Conservation (phyloP, 2,797 vertebrate genomes). For the Simalia tracyae region DNA sequence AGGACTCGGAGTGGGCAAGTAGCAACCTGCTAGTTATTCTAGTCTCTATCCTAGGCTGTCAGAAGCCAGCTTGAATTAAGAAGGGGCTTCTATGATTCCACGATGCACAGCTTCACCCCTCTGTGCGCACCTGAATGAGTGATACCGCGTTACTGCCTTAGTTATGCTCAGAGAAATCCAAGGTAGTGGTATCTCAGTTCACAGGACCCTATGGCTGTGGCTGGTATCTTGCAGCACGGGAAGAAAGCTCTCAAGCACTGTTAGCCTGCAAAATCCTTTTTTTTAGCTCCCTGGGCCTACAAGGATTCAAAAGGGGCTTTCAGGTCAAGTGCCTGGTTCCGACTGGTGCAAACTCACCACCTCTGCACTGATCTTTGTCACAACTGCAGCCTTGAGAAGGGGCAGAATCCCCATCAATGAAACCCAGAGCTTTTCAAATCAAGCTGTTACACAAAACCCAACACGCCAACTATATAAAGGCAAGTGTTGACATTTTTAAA, state of each 20-base stretch:
- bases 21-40: neutral
- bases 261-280: neutral
- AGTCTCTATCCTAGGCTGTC: neutral
- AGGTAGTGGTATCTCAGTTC: neutral
- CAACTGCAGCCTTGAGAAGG: conserved; percentile 42
- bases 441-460: conserved; percentile 53
- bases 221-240: neutral
- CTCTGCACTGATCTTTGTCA: conserved; percentile 65
- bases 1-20: neutral
- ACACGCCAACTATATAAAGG: conserved; percentile 31
- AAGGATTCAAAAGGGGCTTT: conserved; percentile 56
- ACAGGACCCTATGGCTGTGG: neutral
- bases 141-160: neutral
- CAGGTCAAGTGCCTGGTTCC: conserved; percentile 62
- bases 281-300: neutral
- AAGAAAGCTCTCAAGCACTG: neutral
- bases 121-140: neutral
- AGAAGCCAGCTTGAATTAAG: neutral
- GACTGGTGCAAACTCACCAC: conserved; percentile 63
- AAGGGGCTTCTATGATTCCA: neutral
- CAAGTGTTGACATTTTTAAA: conserved; percentile 42
- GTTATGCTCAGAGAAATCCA: neutral
- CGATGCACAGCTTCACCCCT: neutral
- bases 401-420: conserved; percentile 6
- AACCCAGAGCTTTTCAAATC: conserved; percentile 67